phyloP scores from a whole-genome alignment of 2,888 invertebrate species.

The Drosophila nr. fundita region DNA sequence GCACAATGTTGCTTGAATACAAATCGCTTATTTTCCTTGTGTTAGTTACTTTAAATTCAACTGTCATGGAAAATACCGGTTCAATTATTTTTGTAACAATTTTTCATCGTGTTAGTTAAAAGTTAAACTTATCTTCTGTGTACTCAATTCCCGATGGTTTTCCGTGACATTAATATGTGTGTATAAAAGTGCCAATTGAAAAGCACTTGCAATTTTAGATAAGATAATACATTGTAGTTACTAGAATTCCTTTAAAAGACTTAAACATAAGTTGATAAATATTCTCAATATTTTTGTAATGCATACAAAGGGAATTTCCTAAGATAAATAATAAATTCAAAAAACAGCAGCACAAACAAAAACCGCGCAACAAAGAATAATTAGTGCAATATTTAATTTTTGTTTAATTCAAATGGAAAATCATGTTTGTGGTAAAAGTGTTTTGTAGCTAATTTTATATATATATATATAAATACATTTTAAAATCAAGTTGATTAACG shows the following conservation, averaged over 20 bases:
- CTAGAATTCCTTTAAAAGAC: constrained; percentile 2
- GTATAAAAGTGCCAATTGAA: constrained; percentile 33
- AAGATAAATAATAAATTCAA: background rate
- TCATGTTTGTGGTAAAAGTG: constrained; percentile 25
- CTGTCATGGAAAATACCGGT: background rate
- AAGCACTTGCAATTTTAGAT: constrained; percentile 30
- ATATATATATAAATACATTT: constrained; percentile 8
- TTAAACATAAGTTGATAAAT: constrained; percentile 27
- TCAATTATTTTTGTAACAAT: background rate
- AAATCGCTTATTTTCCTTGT: background rate
- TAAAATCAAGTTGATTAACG: no score
- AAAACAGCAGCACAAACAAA: constrained; percentile 27
- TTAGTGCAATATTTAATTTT: constrained; percentile 43
- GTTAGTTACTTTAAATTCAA: background rate
- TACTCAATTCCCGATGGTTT: constrained; percentile 1
- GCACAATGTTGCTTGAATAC: background rate
- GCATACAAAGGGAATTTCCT: constrained; percentile 25
- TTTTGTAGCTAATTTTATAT: constrained; percentile 61
- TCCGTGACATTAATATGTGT: background rate
- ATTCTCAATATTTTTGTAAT: constrained; percentile 61
- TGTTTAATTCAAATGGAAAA: constrained; percentile 32
- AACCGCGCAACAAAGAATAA: constrained; percentile 26
- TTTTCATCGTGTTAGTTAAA: background rate
- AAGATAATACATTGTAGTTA: constrained; percentile 19
- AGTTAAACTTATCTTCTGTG: background rate